phyloP scores from a whole-genome alignment of 2,113 vertebrate genomes.

The Chlamydotis undulata region DNA sequence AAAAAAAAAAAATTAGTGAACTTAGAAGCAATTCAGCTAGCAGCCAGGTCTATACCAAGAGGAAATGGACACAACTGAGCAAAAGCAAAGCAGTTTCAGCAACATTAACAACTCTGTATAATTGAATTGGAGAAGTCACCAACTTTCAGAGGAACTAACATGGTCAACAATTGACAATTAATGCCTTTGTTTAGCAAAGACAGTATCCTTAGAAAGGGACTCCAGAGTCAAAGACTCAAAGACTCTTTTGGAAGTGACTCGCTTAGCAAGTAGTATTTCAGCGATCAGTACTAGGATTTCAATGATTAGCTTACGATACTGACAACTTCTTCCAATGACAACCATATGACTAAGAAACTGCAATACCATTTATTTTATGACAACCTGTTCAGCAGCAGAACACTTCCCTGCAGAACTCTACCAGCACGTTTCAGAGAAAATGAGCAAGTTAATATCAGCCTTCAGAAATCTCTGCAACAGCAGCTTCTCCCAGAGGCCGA shows the following conservation, averaged over 20 bases:
- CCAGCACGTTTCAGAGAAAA: background rate
- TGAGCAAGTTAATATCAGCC: fast-evolving
- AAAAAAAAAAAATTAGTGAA: background rate
- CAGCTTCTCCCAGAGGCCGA: background rate
- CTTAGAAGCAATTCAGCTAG: background rate
- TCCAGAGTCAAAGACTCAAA: background rate
- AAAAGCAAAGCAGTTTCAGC: background rate
- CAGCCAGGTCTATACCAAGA: background rate
- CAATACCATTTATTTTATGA: fast-evolving
- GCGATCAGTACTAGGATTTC: background rate
- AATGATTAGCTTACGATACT: fast-evolving
- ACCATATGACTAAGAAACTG: background rate
- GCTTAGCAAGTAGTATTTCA: background rate
- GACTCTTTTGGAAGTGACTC: background rate
- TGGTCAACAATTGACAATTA: background rate
- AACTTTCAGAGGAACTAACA: background rate
- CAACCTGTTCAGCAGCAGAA: background rate
- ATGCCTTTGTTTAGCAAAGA: background rate
- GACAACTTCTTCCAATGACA: too few species aligned
- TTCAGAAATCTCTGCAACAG: fast-evolving
- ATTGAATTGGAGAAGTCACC: background rate
- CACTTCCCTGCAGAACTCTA: too few species aligned
- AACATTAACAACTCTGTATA: background rate
- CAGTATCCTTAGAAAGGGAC: background rate
- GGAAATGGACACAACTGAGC: background rate